These are phyloP conservation scores for Megalopta genalis DNA, from an alignment of 1,140 invertebrate genomes.

Conservation along the genomic window DNA sequence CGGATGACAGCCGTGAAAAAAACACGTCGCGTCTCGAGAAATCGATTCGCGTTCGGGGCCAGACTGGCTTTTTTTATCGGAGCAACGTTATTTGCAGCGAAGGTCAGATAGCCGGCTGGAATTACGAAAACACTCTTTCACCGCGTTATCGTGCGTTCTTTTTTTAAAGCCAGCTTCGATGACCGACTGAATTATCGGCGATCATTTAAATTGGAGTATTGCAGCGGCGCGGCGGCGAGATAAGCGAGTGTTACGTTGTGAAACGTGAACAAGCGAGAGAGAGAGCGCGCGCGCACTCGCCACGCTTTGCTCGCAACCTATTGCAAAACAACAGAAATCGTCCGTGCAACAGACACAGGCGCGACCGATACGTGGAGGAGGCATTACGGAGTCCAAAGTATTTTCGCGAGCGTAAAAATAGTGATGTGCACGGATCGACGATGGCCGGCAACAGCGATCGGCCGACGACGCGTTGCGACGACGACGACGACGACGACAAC, in stretches of 20 bases:
- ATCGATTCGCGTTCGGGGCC: too few relatives aligned
- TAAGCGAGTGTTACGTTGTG: conserved; percentile 17
- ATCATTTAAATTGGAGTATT: conserved; percentile 41
- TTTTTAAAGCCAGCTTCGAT: neutral
- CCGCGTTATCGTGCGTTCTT: neutral
- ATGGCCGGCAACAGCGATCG: conserved; percentile 3
- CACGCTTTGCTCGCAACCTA: neutral
- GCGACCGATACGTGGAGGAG: conserved; percentile 2
- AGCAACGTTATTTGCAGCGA: neutral
- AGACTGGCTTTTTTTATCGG: too few relatives aligned
- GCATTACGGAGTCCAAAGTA: conserved; percentile 36
- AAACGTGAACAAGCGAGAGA: neutral
- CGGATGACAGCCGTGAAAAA: too few relatives aligned
- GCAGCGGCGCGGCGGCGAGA: conserved; percentile 2
- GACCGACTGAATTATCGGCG: conserved; percentile 36
- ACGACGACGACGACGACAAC: too few relatives aligned
- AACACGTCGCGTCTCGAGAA: neutral
- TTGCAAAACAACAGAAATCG: conserved; percentile 27
- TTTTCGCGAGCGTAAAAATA: conserved; percentile 37
- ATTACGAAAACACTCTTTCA: neutral
- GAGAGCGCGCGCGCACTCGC: too few relatives aligned
- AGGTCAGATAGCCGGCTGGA: neutral
- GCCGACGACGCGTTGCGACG: neutral
- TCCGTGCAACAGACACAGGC: conserved; percentile 2
- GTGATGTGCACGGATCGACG: conserved; percentile 1